phyloP scores from a whole-genome alignment of 2,888 invertebrate species.

The Autographa pulchrina region DNA sequence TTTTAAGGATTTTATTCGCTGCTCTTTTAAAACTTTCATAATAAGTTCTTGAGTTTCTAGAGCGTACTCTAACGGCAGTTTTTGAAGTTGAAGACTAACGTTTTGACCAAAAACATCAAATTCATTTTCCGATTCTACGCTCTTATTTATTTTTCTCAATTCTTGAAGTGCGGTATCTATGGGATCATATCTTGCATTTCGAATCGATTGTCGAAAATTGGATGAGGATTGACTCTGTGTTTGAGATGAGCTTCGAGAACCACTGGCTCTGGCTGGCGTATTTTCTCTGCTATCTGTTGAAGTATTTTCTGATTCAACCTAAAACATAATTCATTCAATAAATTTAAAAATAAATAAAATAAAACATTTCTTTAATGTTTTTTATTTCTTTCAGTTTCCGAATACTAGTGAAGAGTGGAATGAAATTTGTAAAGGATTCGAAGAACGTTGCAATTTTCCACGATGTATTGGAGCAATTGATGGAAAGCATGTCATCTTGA shows the following conservation, averaged over 20 bases:
- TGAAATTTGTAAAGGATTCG: too few species aligned
- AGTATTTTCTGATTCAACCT: slow-evolving; percentile 42
- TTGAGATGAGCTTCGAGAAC: too few species aligned
- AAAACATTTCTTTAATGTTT: slow-evolving; percentile 35
- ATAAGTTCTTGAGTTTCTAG: too few species aligned
- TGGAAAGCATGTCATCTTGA: too few species aligned
- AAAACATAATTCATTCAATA: slow-evolving; percentile 40
- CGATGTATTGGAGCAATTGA: too few species aligned
- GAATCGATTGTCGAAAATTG: slow-evolving; percentile 41
- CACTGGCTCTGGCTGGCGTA: too few species aligned
- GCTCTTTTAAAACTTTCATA: too few species aligned
- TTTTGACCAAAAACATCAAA: slow-evolving; percentile 46
- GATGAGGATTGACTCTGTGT: slow-evolving; percentile 42
- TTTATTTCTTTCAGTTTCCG: slow-evolving; percentile 36
- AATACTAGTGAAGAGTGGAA: too few species aligned
- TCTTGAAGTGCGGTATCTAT: slow-evolving; percentile 31
- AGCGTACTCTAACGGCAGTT: slow-evolving; percentile 38
- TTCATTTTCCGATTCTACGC: slow-evolving; percentile 38
- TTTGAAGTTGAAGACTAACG: slow-evolving; percentile 44
- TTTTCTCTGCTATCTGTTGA: too few species aligned
- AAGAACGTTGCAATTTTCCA: too few species aligned
- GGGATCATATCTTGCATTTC: slow-evolving; percentile 40
- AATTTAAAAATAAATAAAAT: slow-evolving; percentile 38
- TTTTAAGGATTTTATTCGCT: too few species aligned
- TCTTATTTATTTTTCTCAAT: slow-evolving; percentile 38